phyloP scores from a whole-genome alignment of 2,797 vertebrate species.

The Lacerta bilineata region DNA sequence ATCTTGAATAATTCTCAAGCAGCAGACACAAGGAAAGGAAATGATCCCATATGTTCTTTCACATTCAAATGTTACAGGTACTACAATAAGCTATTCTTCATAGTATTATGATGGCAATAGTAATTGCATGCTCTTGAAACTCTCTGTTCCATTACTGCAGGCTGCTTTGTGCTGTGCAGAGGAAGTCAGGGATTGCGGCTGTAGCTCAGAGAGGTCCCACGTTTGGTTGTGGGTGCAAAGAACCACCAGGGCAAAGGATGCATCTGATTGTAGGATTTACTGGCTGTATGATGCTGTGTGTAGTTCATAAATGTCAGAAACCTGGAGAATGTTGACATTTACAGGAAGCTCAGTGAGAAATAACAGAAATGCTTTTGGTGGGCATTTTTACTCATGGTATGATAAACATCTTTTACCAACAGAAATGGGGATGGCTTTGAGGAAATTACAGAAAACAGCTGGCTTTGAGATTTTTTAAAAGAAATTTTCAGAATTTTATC shows the following conservation, averaged over 20 bases:
- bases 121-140: constrained; percentile 49
- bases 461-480: background rate
- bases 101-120: constrained; percentile 47
- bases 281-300: background rate
- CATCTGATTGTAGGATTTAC: background rate
- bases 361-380: background rate
- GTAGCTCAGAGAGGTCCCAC: background rate
- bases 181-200: background rate
- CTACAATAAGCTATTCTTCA: constrained; percentile 45
- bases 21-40: constrained; percentile 45
- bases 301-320: background rate
- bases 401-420: background rate
- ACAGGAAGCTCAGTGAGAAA: background rate
- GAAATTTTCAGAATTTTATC: background rate
- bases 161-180: background rate
- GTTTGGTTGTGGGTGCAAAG: background rate
- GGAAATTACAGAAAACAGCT: background rate
- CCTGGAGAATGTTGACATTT: background rate
- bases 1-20: constrained; percentile 51
- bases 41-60: constrained; percentile 43
- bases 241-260: background rate
- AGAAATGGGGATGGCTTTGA: background rate
- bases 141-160: constrained; percentile 22
- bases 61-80: constrained; percentile 47
- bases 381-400: background rate